These are phyloP conservation scores for Cuniculus paca DNA, from an alignment of 2,797 vertebrate genomes.

Conservation along the genomic window DNA sequence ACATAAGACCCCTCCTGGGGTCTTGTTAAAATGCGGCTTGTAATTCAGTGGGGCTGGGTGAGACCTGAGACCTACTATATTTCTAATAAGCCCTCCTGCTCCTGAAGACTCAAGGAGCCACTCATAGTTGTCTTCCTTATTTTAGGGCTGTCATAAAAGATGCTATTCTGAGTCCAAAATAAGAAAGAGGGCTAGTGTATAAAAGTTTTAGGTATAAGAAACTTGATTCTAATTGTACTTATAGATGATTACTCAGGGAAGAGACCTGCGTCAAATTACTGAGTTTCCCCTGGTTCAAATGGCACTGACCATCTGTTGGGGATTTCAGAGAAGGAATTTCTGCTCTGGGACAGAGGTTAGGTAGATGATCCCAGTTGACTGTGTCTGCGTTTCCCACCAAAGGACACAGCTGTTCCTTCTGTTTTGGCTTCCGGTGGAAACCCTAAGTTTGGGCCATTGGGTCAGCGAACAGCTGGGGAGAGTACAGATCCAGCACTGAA, in stretches of 20 bases:
- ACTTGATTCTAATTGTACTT: neutral
- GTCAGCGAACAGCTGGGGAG: slow-evolving; percentile 34
- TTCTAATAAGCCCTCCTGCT: neutral
- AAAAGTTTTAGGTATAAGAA: neutral
- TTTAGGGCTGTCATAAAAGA: neutral
- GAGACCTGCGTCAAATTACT: neutral
- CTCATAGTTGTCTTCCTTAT: neutral
- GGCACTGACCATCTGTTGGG: slow-evolving; percentile 1
- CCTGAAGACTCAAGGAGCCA: neutral
- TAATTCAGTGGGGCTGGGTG: neutral
- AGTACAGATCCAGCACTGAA: neutral
- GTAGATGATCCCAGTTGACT: slow-evolving; percentile 38
- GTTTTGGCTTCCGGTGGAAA: slow-evolving; percentile 61
- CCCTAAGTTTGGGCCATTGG: neutral
- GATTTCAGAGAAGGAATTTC: slow-evolving; percentile 24
- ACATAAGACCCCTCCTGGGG: neutral
- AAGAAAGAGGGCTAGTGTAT: neutral
- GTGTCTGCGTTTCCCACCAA: slow-evolving; percentile 51
- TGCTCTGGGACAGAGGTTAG: slow-evolving; percentile 54
- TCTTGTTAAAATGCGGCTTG: neutral
- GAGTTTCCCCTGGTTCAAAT: neutral
- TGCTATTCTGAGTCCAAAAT: neutral
- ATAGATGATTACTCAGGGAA: neutral
- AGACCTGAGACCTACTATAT: too few relatives aligned
- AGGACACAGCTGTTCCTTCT: slow-evolving; percentile 65